Evolutionary conservation across 2,797 vertebrate genomes (phyloP), one percentile per base, ranked within the genome.

Genomic region (Xenentodon cancila): DNA sequence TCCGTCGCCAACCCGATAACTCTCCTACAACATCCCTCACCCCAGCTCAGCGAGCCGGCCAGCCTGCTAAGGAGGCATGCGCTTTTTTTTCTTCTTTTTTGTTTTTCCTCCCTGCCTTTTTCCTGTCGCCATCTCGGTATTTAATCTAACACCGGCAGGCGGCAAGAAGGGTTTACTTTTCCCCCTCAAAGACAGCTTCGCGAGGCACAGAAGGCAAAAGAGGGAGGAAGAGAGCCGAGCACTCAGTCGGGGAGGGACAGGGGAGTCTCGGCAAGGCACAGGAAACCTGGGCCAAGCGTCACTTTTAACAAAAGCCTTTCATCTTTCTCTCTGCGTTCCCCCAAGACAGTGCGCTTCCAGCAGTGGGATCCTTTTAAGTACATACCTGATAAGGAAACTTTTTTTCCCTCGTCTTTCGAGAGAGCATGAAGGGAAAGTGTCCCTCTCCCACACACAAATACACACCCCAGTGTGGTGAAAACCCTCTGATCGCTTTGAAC

Each of bases 41-140:
- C 87, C 84, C 62, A 18, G 73, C 59, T 59, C 68, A 67, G 81
- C 49, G 50, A 45, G 73, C 44, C 3, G 59, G 68, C 52, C 64
- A 61, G 78, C 53, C 55, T 52, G 71, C 40, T 3, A 67, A 74
- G 43, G 64, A 77, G 61, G 63, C 75, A 60, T 61, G 45, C 78
- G 57, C 49, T 95, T 48, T 27, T 34, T 58, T 60, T 46, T 53
- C 15, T 65, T 60, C 73, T 78, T 70, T 78, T 79, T 95, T 97
- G 93, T 96, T 96, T 96, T 95, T 92, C 94, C 95, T 97, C 95
- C 95, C 95, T 95, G 95, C 94, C 96, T 94, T 95, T 94, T 99
- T 98, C 96, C 97, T 97, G 96, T 98, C 96, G 95, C 96, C 96
- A 97, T 97, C 97, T 96, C 95, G 93, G 95, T 95, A 96, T 96